Conservation (phyloP, 2,888 invertebrate species). For the Leuctra nigra region DNA sequence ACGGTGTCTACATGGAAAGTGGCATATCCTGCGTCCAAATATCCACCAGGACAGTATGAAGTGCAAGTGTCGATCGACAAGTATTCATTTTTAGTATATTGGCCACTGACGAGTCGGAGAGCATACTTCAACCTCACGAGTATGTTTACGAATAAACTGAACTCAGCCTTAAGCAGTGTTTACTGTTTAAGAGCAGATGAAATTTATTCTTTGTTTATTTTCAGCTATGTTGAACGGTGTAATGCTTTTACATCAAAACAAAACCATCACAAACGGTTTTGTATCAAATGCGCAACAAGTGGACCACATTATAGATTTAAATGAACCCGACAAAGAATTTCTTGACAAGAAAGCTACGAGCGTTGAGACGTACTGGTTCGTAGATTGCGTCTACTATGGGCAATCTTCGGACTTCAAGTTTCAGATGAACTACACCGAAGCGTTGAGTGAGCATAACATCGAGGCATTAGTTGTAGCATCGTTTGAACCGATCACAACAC, state of each 20-base stretch:
- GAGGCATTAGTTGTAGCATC: conserved; percentile 67
- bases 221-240: conserved; percentile 62
- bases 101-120: conserved; percentile 37
- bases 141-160: conserved; percentile 31
- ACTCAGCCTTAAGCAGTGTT: not conserved
- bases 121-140: conserved; percentile 44
- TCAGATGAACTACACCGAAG: conserved; percentile 54
- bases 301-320: conserved; percentile 51
- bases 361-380: conserved; percentile 68
- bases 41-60: conserved; percentile 53
- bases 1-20: conserved; percentile 56
- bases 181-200: not conserved
- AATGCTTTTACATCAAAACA: conserved; percentile 56
- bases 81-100: conserved; percentile 38
- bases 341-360: conserved; percentile 47
- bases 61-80: conserved; percentile 49
- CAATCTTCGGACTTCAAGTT: conserved; percentile 54
- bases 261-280: conserved; percentile 48
- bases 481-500: conserved; percentile 46
- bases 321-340: conserved; percentile 54
- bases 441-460: conserved; percentile 53
- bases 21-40: conserved; percentile 46
- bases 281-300: conserved; percentile 57
- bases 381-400: conserved; percentile 66
- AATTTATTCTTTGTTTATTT: conserved; percentile 31